A percentile compares a stretch with the other conserved stretches of the same genome.
Conservation (phyloP, 2,113 vertebrate genomes). For the Antigone vipio region DNA sequence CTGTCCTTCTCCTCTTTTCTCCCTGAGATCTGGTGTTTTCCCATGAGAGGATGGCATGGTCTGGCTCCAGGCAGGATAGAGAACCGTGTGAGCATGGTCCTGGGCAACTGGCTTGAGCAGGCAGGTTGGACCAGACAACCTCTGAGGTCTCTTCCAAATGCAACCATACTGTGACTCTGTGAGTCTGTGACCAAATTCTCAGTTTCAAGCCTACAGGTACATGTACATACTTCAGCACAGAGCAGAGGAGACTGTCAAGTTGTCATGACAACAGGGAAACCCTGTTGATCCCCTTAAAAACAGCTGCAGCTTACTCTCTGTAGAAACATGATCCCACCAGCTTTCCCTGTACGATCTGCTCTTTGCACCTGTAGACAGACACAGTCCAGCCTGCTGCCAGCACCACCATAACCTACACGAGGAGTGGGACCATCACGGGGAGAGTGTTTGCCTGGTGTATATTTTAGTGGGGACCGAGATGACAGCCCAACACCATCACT, state of each 20-base stretch:
- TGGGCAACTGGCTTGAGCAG: neutral
- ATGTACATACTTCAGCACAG: neutral
- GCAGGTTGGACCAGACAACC: neutral
- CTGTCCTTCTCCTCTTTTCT: neutral
- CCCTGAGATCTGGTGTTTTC: neutral
- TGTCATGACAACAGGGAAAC: constrained; percentile 59
- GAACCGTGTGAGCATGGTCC: neutral
- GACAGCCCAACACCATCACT: neutral
- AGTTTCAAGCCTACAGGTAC: neutral
- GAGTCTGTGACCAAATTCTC: neutral
- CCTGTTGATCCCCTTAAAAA: neutral
- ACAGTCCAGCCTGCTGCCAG: neutral
- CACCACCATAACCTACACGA: fast-evolving
- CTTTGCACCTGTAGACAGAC: neutral
- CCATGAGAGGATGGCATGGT: fast-evolving
- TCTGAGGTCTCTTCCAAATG: neutral
- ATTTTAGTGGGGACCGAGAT: neutral
- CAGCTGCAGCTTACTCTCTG: neutral
- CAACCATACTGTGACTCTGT: neutral
- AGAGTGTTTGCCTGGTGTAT: neutral
- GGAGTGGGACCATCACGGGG: fast-evolving
- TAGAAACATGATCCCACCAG: neutral
- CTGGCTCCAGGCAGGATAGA: neutral
- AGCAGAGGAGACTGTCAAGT: neutral
- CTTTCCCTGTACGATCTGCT: neutral